Base-by-base conservation (phyloP, 1,140 invertebrate genomes). In the Patella vulgata region DNA sequence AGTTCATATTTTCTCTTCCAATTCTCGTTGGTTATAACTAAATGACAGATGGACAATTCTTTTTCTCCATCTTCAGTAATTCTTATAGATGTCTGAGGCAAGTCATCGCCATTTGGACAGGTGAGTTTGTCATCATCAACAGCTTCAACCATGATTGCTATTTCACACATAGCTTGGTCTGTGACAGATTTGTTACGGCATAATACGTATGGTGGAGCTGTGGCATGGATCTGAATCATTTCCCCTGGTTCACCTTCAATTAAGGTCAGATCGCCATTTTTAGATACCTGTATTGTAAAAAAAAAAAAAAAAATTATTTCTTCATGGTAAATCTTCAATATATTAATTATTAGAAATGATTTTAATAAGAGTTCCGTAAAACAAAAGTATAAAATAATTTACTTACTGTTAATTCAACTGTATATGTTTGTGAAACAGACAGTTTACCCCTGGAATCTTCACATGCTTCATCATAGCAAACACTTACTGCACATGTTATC, bases 401-500 rank as follows among this genome's bases (percentile, higher is more conserved):
- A 39, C 42, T 47, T 64, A 74, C 71, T 63, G 44, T 39, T 3
- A 66, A 46, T 19, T 61, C 63, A 28, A 61, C 68, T 39, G 39
- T 69, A 44, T 69, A 77, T 9, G 39, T 23, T 23, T 65, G 31
- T 11, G 71, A 70, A 9, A 67, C 19, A 9, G 44, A 27, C 1
- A 77, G 62, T 40, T 51, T 62, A 25, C 70, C 70, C 31, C 72
- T 44, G 2, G 68, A 67, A n/a, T 66, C 52, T 44, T 72, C 72
- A 64, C 72, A 74, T 0, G 62, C 57, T 2, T 42, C 62, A 28
- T 55, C 31, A 28, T 59, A 42, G 57, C 72, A 77, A 4, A 66
- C 66, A 77, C 72, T 77, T 14, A 77, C 72, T 23, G 66, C 70
- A 68, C 70, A 74, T 9, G 47, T 40, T n/a, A 77, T 40, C 74